phyloP scores from a whole-genome alignment of 2,113 vertebrate species.

The Sciurus niger region DNA sequence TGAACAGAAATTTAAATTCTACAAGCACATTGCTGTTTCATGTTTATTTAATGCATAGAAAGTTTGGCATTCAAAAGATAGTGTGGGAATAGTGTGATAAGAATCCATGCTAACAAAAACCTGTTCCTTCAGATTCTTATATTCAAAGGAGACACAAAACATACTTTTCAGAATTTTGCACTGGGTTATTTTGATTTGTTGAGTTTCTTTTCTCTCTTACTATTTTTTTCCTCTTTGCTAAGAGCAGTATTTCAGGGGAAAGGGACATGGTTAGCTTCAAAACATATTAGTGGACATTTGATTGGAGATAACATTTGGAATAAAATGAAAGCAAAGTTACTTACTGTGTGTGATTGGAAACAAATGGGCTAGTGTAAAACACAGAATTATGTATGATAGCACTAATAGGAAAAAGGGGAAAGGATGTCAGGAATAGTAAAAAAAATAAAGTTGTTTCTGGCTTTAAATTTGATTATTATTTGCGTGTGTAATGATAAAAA shows the following conservation, averaged over 20 bases:
- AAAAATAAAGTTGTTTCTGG: constrained; percentile 49
- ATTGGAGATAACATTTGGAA: constrained; percentile 31
- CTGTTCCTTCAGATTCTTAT: not conserved
- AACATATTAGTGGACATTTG: constrained; percentile 67
- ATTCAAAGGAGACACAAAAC: not conserved
- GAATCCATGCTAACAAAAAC: not conserved
- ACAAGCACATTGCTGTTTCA: not conserved
- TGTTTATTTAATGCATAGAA: constrained; percentile 20
- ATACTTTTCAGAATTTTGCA: not conserved
- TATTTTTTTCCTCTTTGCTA: not conserved
- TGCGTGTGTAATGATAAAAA: constrained; percentile 28
- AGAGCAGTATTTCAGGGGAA: constrained; percentile 9
- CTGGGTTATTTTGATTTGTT: not conserved
- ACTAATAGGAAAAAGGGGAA: not conserved
- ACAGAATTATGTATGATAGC: constrained; percentile 2
- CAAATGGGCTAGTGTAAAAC: not conserved
- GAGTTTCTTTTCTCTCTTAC: not conserved
- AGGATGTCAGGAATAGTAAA: not conserved
- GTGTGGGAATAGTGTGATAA: not conserved
- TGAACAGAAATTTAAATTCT: constrained; percentile 57
- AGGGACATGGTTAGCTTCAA: constrained; percentile 47
- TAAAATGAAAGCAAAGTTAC: constrained; percentile 65
- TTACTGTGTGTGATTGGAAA: constrained; percentile 53
- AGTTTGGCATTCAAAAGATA: not conserved
- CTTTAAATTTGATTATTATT: constrained; percentile 57